Evolutionary conservation across 2,888 invertebrate species (phyloP).

Genomic region (Harmothoe impar): DNA sequence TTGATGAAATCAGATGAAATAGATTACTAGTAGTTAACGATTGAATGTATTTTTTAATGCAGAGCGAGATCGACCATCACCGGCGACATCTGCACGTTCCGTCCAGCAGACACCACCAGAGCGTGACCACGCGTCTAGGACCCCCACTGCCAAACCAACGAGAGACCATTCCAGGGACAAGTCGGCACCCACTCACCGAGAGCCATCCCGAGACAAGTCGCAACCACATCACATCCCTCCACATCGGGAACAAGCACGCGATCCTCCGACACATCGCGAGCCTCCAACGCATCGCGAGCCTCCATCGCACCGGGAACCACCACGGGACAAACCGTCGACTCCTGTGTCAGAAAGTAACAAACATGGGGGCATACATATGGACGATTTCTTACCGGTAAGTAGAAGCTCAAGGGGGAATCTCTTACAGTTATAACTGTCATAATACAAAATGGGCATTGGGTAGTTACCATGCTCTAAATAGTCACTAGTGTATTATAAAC

Average conservation of each 20-base stretch:
- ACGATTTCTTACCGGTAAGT: slow-evolving; percentile 70
- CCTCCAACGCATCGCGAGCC: slow-evolving; percentile 24
- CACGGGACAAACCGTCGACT: slow-evolving; percentile 27
- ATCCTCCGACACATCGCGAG: slow-evolving; percentile 1
- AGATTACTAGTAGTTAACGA: too few relatives aligned
- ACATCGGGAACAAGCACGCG: not conserved
- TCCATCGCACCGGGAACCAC: not conserved
- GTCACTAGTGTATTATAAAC: too few relatives aligned
- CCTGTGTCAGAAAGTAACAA: slow-evolving; percentile 66
- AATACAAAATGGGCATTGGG: too few relatives aligned
- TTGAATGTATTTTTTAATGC: not conserved
- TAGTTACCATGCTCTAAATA: too few relatives aligned
- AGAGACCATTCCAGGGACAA: slow-evolving; percentile 50
- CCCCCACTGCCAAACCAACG: slow-evolving; percentile 15
- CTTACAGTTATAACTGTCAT: too few relatives aligned
- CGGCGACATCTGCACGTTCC: slow-evolving; percentile 12
- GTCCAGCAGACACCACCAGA: slow-evolving; percentile 52
- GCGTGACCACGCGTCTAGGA: slow-evolving; percentile 9
- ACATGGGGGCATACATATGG: slow-evolving; percentile 64
- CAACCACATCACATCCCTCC: not conserved
- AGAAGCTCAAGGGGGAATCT: too few relatives aligned
- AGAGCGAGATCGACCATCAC: slow-evolving; percentile 51
- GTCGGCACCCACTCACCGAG: slow-evolving; percentile 21
- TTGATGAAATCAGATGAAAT: too few relatives aligned
- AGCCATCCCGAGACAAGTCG: not conserved